Conservation (phyloP, 2,888 invertebrate genomes). For the Polyommatus iphigenia region DNA sequence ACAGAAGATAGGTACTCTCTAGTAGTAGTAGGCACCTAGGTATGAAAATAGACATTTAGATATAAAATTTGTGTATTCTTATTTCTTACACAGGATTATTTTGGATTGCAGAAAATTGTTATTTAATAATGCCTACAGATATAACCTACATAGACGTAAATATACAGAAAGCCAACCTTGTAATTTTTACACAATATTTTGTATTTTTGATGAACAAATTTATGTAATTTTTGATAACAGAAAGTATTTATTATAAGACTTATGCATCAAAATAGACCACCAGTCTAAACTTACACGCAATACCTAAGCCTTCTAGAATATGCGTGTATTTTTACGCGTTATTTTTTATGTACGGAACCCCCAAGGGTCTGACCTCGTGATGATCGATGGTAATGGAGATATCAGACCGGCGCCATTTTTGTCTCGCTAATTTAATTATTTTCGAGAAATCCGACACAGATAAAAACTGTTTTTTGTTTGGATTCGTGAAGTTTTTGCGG, state of each 20-base stretch:
- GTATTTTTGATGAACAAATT: too few species aligned
- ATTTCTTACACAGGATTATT: too few species aligned
- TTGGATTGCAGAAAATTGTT: too few species aligned
- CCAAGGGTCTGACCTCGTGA: background rate
- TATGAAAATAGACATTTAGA: too few species aligned
- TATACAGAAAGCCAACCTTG: too few species aligned
- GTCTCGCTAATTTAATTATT: constrained; percentile 18
- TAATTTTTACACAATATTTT: too few species aligned
- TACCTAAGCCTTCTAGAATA: background rate
- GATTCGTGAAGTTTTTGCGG: background rate
- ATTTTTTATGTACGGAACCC: constrained; percentile 10
- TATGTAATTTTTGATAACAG: too few species aligned
- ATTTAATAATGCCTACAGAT: too few species aligned
- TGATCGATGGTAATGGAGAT: constrained; percentile 10
- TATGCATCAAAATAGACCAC: background rate
- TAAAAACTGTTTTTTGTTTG: background rate
- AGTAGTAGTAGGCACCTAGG: too few species aligned
- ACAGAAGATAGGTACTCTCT: too few species aligned
- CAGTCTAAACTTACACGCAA: background rate
- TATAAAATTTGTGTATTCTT: too few species aligned
- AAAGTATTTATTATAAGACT: background rate
- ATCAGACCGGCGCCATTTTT: constrained; percentile 25
- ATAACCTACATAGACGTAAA: too few species aligned
- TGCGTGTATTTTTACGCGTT: background rate
- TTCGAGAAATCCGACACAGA: constrained; percentile 22